phyloP scores from a whole-genome alignment of 1,140 invertebrate species.

The Dinoponera quadriceps region DNA sequence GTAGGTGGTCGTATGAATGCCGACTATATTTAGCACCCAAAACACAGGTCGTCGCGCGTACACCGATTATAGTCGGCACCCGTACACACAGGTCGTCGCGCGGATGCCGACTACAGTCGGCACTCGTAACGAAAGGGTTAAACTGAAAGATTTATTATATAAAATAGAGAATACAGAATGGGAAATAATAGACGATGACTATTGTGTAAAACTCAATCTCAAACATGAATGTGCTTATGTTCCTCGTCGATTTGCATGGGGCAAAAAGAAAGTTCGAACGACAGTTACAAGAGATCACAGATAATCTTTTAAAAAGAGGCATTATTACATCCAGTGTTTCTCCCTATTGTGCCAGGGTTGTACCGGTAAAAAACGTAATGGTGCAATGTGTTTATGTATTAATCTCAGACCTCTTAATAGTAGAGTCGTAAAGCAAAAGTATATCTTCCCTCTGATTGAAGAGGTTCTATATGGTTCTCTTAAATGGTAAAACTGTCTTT shows the following conservation, averaged over 20 bases:
- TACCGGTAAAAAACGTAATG: not conserved
- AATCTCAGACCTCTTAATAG: not conserved
- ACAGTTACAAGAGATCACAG: not conserved
- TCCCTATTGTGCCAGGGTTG: too few relatives aligned
- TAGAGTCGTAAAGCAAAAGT: too few relatives aligned
- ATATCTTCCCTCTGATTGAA: not conserved
- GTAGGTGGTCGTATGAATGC: not conserved
- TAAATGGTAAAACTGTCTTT: too few relatives aligned
- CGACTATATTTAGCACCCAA: conserved; percentile 5
- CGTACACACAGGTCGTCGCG: conserved; percentile 6
- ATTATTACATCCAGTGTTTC: too few relatives aligned
- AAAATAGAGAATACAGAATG: too few relatives aligned
- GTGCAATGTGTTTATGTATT: not conserved
- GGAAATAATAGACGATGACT: too few relatives aligned
- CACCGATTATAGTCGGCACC: conserved; percentile 21
- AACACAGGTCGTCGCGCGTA: not conserved
- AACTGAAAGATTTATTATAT: too few relatives aligned
- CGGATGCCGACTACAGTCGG: conserved; percentile 24
- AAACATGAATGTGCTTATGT: too few relatives aligned
- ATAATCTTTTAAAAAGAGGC: not conserved
- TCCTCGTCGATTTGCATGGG: too few relatives aligned
- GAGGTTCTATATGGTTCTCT: too few relatives aligned
- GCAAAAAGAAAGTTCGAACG: too few relatives aligned
- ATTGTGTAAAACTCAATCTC: too few relatives aligned
- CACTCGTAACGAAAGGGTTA: not conserved